Percentiles rank a stretch among this genome's conserved stretches.
Evolutionary conservation across 1,140 invertebrate genomes (phyloP).

Genomic region (Coenobita brevimanus): DNA sequence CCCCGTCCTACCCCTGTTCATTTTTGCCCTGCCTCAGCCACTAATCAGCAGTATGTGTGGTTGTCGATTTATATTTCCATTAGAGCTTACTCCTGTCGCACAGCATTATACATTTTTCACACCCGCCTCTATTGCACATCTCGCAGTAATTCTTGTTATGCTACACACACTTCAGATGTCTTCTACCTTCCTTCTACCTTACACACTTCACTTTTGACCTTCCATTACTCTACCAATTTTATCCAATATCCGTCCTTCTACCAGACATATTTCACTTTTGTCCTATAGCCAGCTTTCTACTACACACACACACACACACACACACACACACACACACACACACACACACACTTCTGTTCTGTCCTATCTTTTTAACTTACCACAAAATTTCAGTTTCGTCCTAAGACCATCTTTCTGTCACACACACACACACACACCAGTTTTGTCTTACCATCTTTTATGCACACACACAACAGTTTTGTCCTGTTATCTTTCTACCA

Average conservation of each 20-base stretch:
- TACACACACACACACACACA: slow-evolving; percentile 13
- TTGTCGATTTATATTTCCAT: too few relatives aligned
- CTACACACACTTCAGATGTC: not conserved
- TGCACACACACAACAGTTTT: not conserved
- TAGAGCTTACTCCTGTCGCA: not conserved
- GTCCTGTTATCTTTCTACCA: not conserved
- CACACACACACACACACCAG: not conserved
- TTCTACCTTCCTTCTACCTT: not conserved
- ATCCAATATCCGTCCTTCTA: not conserved
- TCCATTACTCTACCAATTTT: too few relatives aligned
- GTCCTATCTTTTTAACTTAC: not conserved
- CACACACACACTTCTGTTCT: too few relatives aligned
- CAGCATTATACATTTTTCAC: not conserved
- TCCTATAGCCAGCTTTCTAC: not conserved
- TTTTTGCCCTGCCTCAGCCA: too few relatives aligned
- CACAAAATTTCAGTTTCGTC: not conserved
- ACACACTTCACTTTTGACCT: too few relatives aligned
- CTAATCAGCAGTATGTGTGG: too few relatives aligned
- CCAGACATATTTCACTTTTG: not conserved
- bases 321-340: not conserved
- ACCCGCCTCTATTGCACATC: not conserved
- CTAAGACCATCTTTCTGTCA: not conserved
- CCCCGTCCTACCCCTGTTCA: not conserved
- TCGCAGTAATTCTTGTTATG: not conserved
- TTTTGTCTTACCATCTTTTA: not conserved